phyloP scores from a whole-genome alignment of 1,140 invertebrate species.

The Galleria mellonella region DNA sequence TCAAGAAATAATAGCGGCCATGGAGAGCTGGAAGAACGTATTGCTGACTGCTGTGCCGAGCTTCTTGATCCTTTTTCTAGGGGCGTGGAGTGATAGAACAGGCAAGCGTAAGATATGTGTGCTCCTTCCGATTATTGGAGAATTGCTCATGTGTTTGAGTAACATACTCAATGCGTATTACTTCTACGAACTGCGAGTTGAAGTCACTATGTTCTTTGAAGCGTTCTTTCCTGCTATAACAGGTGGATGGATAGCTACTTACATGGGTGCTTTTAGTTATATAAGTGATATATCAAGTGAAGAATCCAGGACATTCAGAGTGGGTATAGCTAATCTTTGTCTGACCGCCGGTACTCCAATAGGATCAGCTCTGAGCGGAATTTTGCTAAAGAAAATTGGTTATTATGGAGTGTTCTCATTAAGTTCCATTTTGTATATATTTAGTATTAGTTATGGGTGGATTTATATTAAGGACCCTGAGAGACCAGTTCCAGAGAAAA shows the following conservation, averaged over 20 bases:
- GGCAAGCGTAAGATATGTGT: constrained; percentile 86
- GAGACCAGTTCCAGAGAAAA: constrained; percentile 29
- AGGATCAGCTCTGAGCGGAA: constrained; percentile 83
- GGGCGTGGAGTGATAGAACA: constrained; percentile 79
- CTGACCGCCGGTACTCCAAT: constrained; percentile 85
- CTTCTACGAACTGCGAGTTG: constrained; percentile 81
- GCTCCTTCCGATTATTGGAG: constrained; percentile 84
- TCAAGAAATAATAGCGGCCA: constrained; percentile 72
- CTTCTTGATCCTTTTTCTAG: constrained; percentile 73
- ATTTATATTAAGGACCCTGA: constrained; percentile 78
- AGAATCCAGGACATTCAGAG: constrained; percentile 85
- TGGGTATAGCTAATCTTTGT: constrained; percentile 88
- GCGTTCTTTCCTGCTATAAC: constrained; percentile 83
- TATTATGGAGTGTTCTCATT: constrained; percentile 87
- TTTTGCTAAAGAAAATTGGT: constrained; percentile 80
- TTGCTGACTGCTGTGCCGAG: constrained; percentile 70
- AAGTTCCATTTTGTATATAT: constrained; percentile 80
- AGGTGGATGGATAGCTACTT: constrained; percentile 89
- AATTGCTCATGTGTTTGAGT: constrained; percentile 81
- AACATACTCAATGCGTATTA: constrained; percentile 84
- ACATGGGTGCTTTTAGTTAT: constrained; percentile 92
- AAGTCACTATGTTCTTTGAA: constrained; percentile 77
- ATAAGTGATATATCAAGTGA: constrained; percentile 90
- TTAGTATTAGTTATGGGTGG: constrained; percentile 82
- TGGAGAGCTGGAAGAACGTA: constrained; percentile 73